These are phyloP conservation scores for Perdix hodgsoniae DNA, from an alignment of 2,797 vertebrate genomes.

Conservation along the genomic window DNA sequence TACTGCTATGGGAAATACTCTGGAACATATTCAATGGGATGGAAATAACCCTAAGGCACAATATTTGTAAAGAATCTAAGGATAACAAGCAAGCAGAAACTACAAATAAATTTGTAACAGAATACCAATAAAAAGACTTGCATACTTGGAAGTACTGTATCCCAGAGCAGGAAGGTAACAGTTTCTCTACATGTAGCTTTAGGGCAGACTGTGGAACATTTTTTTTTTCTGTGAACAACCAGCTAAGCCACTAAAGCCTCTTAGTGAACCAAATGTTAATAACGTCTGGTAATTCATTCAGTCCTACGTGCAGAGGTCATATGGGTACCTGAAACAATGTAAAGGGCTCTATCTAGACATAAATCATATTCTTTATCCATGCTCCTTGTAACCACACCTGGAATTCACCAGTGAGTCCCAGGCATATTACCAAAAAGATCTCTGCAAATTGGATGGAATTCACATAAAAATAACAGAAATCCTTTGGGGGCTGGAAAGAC, in stretches of 20 bases:
- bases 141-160: background rate
- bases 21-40: constrained; percentile 7
- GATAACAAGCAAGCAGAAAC: constrained; percentile 25
- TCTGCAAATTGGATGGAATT: constrained; percentile 26
- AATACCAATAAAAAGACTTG: background rate
- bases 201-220: background rate
- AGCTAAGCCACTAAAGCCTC: background rate
- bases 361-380: constrained; percentile 14
- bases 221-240: background rate
- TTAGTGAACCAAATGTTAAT: background rate
- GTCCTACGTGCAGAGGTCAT: background rate
- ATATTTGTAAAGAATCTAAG: constrained; percentile 20
- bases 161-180: background rate
- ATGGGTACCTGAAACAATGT: background rate
- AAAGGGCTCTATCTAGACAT: background rate
- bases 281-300: background rate
- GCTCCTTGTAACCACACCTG: background rate
- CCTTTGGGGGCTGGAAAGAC: background rate
- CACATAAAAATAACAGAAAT: constrained; percentile 36
- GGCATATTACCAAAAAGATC: background rate
- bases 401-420: constrained; percentile 19
- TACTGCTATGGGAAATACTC: constrained; percentile 3
- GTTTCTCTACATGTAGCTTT: background rate
- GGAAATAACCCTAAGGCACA: background rate
- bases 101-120: constrained; percentile 13